These are phyloP conservation scores for Passer montanus DNA, from an alignment of 2,113 vertebrate species.

Conservation along the genomic window DNA sequence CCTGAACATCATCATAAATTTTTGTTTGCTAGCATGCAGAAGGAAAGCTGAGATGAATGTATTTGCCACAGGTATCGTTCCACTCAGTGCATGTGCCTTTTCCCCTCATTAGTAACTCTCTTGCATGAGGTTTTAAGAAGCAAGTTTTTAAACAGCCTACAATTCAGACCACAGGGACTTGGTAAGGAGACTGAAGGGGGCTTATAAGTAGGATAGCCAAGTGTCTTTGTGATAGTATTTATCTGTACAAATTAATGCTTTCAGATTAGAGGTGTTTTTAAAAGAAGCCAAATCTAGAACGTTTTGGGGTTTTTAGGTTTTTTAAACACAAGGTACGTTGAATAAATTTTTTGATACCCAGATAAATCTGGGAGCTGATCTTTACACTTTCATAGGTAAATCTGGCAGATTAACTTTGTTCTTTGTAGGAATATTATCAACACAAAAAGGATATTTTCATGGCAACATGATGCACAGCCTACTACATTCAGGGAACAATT, in stretches of 20 bases:
- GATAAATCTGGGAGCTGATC: neutral
- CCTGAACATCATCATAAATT: neutral
- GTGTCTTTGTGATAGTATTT: neutral
- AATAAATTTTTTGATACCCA: neutral
- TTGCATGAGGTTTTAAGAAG: neutral
- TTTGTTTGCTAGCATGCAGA: neutral
- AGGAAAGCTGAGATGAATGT: neutral
- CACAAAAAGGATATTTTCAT: neutral
- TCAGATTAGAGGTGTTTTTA: neutral
- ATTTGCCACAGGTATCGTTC: neutral
- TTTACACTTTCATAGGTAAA: neutral
- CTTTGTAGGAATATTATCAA: neutral
- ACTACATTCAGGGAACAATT: neutral
- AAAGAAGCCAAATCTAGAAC: neutral
- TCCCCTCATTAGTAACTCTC: neutral
- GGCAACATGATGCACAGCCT: neutral
- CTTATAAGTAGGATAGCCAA: neutral
- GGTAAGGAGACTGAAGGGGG: neutral
- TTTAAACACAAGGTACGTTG: neutral
- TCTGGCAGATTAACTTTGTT: neutral
- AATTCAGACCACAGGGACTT: neutral
- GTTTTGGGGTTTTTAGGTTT: neutral
- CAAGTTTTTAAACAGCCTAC: neutral
- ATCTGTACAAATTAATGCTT: neutral
- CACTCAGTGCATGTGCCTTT: neutral